Percentiles rank a stretch among this genome's conserved stretches.
Evolutionary conservation across 2,888 invertebrate genomes (phyloP).

Genomic region (Pemphredon lugubris): DNA sequence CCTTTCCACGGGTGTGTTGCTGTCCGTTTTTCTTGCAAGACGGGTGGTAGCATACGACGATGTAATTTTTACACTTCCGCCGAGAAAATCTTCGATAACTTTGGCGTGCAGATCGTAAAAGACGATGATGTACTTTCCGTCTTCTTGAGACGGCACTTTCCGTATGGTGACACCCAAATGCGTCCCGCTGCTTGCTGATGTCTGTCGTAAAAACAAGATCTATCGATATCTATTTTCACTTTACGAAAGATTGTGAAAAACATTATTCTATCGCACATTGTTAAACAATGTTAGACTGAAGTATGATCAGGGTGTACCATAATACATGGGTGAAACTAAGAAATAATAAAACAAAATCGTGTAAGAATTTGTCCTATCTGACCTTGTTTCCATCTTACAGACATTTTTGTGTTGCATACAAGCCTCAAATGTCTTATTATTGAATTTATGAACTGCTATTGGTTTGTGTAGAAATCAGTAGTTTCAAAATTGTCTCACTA

Average conservation of each 20-base stretch:
- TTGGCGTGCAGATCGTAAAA: conserved; percentile 63
- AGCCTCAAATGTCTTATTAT: too few relatives aligned
- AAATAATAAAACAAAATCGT: too few relatives aligned
- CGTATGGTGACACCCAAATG: conserved; percentile 42
- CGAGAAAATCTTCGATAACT: conserved; percentile 54
- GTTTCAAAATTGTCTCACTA: too few relatives aligned
- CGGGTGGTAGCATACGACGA: neutral
- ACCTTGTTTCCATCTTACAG: too few relatives aligned
- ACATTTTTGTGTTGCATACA: too few relatives aligned
- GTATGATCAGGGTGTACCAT: too few relatives aligned
- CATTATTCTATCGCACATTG: too few relatives aligned
- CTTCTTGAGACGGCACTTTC: conserved; percentile 42
- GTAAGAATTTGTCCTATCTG: too few relatives aligned
- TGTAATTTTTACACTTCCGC: conserved; percentile 57
- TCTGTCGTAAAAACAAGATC: conserved; percentile 57
- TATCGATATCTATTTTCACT: conserved; percentile 38
- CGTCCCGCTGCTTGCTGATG: conserved; percentile 45
- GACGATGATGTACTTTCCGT: conserved; percentile 44
- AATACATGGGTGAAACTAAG: too few relatives aligned
- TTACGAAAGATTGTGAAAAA: conserved; percentile 26
- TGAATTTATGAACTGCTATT: too few relatives aligned
- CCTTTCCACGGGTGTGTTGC: conserved; percentile 59
- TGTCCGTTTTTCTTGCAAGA: conserved; percentile 9
- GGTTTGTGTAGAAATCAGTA: too few relatives aligned
- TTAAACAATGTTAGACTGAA: too few relatives aligned